Base-by-base conservation (phyloP, 1,140 invertebrate genomes). In the Lepidotrigona ventralis region DNA sequence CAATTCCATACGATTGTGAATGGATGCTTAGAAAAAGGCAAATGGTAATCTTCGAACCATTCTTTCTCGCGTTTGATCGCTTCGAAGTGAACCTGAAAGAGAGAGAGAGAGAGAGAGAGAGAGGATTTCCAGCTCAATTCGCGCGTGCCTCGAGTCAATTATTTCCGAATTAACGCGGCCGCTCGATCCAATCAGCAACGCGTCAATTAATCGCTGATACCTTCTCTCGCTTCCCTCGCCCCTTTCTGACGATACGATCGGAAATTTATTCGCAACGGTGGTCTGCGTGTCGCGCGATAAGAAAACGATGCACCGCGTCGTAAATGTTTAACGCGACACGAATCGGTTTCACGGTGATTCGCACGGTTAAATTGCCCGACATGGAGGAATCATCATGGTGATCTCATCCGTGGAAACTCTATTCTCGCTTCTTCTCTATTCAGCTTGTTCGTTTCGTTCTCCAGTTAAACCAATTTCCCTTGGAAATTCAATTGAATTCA, bases 311-410 rank as follows among this genome's bases (percentile, higher is more conserved):
- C 83, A n/a, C 46, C 46, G 72, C 72, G 66, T 82, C 83, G 79
- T 77, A 79, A 83, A 83, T 83, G 81, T 83, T 83, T 81, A 85
- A 85, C 71, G 83, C 83, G 83, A 74, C 79, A 58, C 83, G 83
- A 85, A 85, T 85, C 79, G 64, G 79, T 82, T 85, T 85, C 83
- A 82, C 83, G 73, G 83, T 33, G 63, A 85, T 85, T 82, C 83
- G 71, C 79, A 82, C 73, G 83, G 79, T 69, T 76, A 72, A 85
- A 84, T 84, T 84, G 69, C 71, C 8, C 56, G 80, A 70, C 79
- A 77, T 56, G 73, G 73, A 73, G 80, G 66, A 77, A 82, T 85
- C 74, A 82, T 82, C 72, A 3, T 66, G 33, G 69, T n/a, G 79
- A 81, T 74, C 80, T 82, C 80, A 77, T 85, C 79, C 39, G 11